Evolutionary conservation across 2,113 vertebrate genomes (phyloP).

Genomic region (Isichthys henryi): DNA sequence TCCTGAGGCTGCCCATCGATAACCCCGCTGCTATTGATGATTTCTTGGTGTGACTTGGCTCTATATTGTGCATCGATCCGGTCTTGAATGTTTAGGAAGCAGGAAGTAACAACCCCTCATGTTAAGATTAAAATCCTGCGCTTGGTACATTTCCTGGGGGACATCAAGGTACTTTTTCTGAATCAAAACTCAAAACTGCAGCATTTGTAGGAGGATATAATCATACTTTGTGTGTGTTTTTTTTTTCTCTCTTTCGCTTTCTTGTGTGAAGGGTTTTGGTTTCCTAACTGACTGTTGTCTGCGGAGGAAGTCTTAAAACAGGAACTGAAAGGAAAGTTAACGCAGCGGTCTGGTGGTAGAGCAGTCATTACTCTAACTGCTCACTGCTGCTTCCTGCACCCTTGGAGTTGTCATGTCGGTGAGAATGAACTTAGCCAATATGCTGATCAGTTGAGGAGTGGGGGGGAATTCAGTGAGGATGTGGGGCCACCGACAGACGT

Average conservation of each 20-base stretch:
- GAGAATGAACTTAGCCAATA: not conserved
- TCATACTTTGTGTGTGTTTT: not conserved
- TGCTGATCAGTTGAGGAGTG: not conserved
- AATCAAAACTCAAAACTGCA: not conserved
- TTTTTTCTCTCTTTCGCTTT: not conserved
- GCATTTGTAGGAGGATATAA: not conserved
- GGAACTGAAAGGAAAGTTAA: constrained; percentile 25
- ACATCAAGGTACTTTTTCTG: not conserved
- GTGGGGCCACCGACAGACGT: constrained; percentile 36
- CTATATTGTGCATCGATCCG: not conserved
- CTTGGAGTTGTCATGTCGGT: not conserved
- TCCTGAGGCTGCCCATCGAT: not conserved
- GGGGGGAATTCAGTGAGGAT: constrained; percentile 8
- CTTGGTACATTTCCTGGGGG: not conserved
- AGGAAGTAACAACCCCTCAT: not conserved
- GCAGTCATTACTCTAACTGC: not conserved
- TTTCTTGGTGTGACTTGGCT: not conserved
- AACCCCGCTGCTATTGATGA: not conserved
- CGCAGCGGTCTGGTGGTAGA: not conserved
- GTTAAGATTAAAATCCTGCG: not conserved
- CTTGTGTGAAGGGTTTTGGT: not conserved
- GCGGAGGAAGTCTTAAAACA: constrained; percentile 37
- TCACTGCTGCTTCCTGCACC: not conserved
- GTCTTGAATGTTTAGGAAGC: not conserved
- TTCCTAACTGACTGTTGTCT: not conserved